Evolutionary conservation across 2,888 invertebrate genomes (phyloP).

Genomic region (Drosophila villosipedis): DNA sequence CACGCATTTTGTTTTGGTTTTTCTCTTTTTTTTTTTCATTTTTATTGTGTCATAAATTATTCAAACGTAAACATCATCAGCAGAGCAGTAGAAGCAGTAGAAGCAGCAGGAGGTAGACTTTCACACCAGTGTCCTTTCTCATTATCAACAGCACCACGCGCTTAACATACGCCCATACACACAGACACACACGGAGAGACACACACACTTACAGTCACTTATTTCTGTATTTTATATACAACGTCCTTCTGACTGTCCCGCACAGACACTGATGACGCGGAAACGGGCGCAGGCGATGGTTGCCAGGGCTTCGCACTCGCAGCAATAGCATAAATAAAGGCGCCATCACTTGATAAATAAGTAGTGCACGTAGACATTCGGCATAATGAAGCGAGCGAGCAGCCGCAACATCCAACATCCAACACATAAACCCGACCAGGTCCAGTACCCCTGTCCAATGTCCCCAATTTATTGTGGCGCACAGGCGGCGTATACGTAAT

Average conservation of each 20-base stretch:
- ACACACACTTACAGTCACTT: conserved; percentile 31
- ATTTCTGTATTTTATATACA: conserved; percentile 47
- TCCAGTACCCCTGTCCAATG: conserved; percentile 8
- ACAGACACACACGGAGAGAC: conserved; percentile 12
- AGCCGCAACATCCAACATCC: neutral
- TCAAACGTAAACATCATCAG: conserved; percentile 84
- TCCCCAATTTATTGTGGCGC: conserved; percentile 59
- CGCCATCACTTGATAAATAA: conserved; percentile 77
- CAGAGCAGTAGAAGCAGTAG: conserved; percentile 40
- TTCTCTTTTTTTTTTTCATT: conserved; percentile 40
- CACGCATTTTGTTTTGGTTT: conserved; percentile 40
- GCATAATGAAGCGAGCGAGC: conserved; percentile 67
- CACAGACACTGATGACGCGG: conserved; percentile 59
- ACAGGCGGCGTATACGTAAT: conserved; percentile 78
- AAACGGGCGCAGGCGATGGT: conserved; percentile 35
- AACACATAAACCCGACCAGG: conserved; percentile 2
- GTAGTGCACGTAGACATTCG: conserved; percentile 79
- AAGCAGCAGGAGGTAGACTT: conserved; percentile 28
- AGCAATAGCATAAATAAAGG: conserved; percentile 67
- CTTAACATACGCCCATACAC: conserved; percentile 44
- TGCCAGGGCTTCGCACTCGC: conserved; percentile 45
- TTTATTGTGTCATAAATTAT: conserved; percentile 83
- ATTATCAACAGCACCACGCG: conserved; percentile 69
- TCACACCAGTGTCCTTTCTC: conserved; percentile 52
- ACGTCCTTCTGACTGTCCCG: conserved; percentile 50